Conservation (phyloP, 2,888 invertebrate genomes). For the Pyralis farinalis region DNA sequence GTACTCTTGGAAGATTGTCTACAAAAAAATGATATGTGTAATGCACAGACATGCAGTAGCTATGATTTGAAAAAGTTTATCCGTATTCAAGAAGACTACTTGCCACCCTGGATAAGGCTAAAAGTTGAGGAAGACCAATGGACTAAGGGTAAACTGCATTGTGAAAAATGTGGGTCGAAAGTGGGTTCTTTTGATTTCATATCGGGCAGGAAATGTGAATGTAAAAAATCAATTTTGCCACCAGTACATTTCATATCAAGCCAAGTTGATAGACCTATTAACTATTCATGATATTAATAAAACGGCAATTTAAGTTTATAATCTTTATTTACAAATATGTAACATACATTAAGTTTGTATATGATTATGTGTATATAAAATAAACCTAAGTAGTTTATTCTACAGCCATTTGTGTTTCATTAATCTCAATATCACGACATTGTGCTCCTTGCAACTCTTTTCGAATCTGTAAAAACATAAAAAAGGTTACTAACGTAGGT, state of each 20-base stretch:
- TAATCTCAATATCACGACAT: conserved; percentile 87
- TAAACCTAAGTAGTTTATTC: too few species aligned
- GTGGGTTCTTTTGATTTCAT: conserved; percentile 86
- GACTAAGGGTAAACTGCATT: conserved; percentile 85
- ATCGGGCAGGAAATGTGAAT: conserved; percentile 83
- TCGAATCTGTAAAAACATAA: conserved; percentile 82
- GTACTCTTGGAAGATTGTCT: conserved; percentile 42
- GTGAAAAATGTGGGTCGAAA: conserved; percentile 81
- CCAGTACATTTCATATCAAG: conserved; percentile 82
- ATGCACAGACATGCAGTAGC: conserved; percentile 40
- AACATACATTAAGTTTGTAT: too few species aligned
- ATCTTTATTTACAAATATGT: neutral
- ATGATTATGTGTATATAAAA: too few species aligned
- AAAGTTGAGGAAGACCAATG: conserved; percentile 80
- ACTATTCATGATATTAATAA: conserved; percentile 11
- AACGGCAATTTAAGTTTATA: neutral
- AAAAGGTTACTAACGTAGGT: too few species aligned
- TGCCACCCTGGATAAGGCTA: conserved; percentile 79
- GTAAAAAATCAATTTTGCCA: conserved; percentile 76
- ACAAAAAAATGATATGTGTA: conserved; percentile 26
- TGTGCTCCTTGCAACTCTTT: conserved; percentile 91
- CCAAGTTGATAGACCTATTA: conserved; percentile 80
- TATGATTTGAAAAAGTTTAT: conserved; percentile 55
- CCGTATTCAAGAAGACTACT: conserved; percentile 77
- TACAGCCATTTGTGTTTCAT: conserved; percentile 57